Percentiles rank a stretch among this genome's conserved stretches.
Conservation (phyloP, 1,140 invertebrate species). For the Philotrypesis tridentata region DNA sequence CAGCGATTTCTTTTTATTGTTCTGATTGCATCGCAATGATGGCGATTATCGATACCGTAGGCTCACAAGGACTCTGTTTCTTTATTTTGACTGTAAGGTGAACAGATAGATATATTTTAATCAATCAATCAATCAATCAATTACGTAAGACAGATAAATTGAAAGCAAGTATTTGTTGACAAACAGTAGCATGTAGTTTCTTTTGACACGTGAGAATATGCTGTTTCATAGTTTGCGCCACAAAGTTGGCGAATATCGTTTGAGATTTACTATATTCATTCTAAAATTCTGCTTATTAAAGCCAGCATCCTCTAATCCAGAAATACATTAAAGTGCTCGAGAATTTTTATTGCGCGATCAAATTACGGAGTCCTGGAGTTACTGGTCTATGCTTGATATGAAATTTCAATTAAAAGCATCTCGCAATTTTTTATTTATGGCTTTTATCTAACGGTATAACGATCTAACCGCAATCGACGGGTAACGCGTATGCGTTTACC, state of each 20-base stretch:
- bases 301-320: background rate
- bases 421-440: background rate
- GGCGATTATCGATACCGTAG: too few relatives aligned
- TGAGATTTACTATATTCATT: background rate
- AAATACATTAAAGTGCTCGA: background rate
- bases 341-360: background rate
- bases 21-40: too few relatives aligned
- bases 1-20: background rate
- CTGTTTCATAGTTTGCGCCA: background rate
- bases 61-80: too few relatives aligned
- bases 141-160: too few relatives aligned
- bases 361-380: background rate
- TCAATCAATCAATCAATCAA: too few relatives aligned
- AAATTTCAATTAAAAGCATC: background rate
- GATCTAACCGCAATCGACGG: background rate
- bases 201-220: too few relatives aligned
- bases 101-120: too few relatives aligned
- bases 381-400: background rate
- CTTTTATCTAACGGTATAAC: background rate
- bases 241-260: too few relatives aligned
- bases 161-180: too few relatives aligned
- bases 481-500: background rate
- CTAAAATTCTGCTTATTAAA: background rate
- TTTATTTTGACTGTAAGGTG: too few relatives aligned
- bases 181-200: too few relatives aligned